phyloP scores from a whole-genome alignment of 53 echinoderm and acorn worm species.

The Antedon mediterranea region DNA sequence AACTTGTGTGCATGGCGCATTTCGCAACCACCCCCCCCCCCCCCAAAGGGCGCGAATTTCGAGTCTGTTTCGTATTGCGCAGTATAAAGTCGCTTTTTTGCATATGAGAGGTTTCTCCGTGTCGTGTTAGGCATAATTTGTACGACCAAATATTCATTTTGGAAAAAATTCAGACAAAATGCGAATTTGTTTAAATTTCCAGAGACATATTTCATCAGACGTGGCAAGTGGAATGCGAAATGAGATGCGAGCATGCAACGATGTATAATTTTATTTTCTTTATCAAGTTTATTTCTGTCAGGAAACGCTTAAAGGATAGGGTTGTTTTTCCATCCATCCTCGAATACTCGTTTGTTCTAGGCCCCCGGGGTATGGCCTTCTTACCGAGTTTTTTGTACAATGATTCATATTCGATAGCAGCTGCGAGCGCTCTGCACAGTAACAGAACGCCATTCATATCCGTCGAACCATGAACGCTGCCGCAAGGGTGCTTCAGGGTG shows the following conservation, averaged over 20 bases:
- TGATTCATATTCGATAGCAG: background rate
- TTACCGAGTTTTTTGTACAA: background rate
- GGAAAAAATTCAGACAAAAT: background rate
- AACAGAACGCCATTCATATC: background rate
- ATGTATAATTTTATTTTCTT: background rate
- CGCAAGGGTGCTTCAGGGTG: background rate
- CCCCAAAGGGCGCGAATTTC: too few relatives aligned
- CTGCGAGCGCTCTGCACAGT: background rate
- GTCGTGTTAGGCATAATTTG: too few relatives aligned
- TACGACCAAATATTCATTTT: background rate
- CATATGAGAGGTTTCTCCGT: too few relatives aligned
- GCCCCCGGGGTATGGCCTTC: background rate
- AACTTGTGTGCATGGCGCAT: too few relatives aligned
- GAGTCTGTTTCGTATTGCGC: too few relatives aligned
- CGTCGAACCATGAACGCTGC: background rate
- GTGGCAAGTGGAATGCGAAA: background rate
- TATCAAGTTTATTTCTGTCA: background rate
- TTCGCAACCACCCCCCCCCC: too few relatives aligned
- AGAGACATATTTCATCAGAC: background rate
- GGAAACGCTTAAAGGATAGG: background rate
- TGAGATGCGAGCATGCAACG: background rate
- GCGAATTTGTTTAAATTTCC: background rate
- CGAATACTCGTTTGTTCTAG: background rate
- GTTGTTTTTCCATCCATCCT: background rate
- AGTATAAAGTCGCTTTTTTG: too few relatives aligned